Evolutionary conservation across 1,140 invertebrate species (phyloP).

Genomic region (Euborellia annulipes): DNA sequence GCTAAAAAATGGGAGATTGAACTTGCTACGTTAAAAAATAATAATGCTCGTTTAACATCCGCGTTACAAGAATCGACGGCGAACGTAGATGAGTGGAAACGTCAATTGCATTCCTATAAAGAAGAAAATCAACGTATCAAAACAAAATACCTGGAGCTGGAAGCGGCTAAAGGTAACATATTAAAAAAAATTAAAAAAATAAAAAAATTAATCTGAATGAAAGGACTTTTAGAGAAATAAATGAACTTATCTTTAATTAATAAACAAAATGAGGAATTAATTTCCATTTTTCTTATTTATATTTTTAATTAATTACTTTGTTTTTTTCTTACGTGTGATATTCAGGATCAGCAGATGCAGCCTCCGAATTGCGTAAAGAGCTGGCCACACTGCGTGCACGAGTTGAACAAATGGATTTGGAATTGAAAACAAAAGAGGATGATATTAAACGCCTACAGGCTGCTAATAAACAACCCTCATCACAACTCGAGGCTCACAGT

Average conservation of each 20-base stretch:
- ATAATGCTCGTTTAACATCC: slow-evolving; percentile 85
- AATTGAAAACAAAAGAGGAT: slow-evolving; percentile 61
- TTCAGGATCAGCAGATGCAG: slow-evolving; percentile 26
- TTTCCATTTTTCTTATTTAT: no score
- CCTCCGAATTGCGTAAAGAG: slow-evolving; percentile 38
- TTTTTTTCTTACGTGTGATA: neutral
- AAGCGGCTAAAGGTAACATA: slow-evolving; percentile 43
- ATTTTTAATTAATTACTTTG: neutral
- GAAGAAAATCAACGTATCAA: slow-evolving; percentile 88
- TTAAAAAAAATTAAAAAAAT: neutral
- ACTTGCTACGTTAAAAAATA: slow-evolving; percentile 87
- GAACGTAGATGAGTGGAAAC: slow-evolving; percentile 97
- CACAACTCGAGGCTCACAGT: neutral
- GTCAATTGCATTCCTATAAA: slow-evolving; percentile 87
- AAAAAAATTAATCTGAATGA: no score
- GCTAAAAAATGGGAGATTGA: slow-evolving; percentile 98
- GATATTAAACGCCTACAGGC: slow-evolving; percentile 39
- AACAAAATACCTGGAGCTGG: slow-evolving; percentile 52
- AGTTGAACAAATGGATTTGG: slow-evolving; percentile 57
- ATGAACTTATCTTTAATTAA: neutral
- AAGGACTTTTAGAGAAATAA: no score
- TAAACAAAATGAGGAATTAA: neutral
- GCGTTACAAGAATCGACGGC: slow-evolving; percentile 93
- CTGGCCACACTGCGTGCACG: slow-evolving; percentile 46
- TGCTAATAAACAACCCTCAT: no score